These are phyloP conservation scores for Pediacus dermestoides DNA, from an alignment of 2,888 invertebrate genomes.

Conservation along the genomic window DNA sequence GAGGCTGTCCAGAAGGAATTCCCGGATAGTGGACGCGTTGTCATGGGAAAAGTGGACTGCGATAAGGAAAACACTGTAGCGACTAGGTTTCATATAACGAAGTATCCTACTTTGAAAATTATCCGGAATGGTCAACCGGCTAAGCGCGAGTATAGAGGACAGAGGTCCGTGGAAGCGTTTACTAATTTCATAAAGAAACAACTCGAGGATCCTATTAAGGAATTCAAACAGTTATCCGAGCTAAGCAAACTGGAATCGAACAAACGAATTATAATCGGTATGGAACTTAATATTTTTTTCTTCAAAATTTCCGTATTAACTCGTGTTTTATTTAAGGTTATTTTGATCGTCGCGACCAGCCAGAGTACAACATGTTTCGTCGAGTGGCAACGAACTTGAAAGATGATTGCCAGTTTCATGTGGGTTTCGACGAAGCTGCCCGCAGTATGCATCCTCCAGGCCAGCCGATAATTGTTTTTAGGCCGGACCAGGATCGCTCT, in stretches of 20 bases:
- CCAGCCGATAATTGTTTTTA: constrained; percentile 76
- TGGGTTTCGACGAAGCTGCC: constrained; percentile 81
- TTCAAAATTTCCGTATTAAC: not conserved
- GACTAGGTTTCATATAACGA: constrained; percentile 90
- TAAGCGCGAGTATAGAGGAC: constrained; percentile 86
- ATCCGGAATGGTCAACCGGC: constrained; percentile 87
- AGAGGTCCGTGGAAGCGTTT: constrained; percentile 87
- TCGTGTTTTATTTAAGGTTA: constrained; percentile 57
- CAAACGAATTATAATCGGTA: constrained; percentile 80
- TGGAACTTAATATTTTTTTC: constrained; percentile 12
- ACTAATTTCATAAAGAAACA: constrained; percentile 85
- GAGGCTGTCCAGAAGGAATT: constrained; percentile 77
- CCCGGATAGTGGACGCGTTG: constrained; percentile 78
- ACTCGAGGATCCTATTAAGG: constrained; percentile 78
- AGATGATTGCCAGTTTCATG: constrained; percentile 94
- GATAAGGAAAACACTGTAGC: constrained; percentile 87
- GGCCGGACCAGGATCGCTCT: constrained; percentile 74
- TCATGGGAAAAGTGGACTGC: constrained; percentile 96
- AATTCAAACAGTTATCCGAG: constrained; percentile 70
- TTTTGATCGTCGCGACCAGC: constrained; percentile 76
- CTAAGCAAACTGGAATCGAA: constrained; percentile 72
- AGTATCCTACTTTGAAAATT: constrained; percentile 97
- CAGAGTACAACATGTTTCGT: constrained; percentile 76
- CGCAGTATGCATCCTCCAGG: constrained; percentile 83
- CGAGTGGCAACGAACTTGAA: constrained; percentile 83